Conservation (phyloP, 2,888 invertebrate species). For the Apantesis nais region DNA sequence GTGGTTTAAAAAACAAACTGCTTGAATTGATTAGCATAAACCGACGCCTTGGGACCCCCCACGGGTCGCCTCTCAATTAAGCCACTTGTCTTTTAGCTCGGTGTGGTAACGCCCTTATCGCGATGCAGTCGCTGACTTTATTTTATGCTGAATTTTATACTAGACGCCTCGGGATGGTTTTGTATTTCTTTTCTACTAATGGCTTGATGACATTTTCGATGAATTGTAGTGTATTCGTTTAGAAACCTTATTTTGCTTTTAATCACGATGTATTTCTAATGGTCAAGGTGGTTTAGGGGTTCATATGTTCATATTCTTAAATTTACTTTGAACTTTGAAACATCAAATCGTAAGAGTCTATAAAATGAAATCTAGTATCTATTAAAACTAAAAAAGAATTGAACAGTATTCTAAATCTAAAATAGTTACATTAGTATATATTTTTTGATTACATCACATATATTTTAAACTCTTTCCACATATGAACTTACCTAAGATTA, state of each 20-base stretch:
- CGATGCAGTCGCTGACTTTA: conserved; percentile 70
- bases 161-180: conserved; percentile 52
- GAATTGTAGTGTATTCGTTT: not conserved
- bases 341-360: not conserved
- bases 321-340: not conserved
- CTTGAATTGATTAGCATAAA: conserved; percentile 84
- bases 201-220: conserved; percentile 19
- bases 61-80: conserved; percentile 80
- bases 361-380: not conserved
- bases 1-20: conserved; percentile 78
- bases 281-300: not conserved
- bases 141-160: conserved; percentile 71
- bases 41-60: conserved; percentile 79
- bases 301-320: not conserved
- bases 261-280: not conserved
- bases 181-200: conserved; percentile 43
- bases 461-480: not conserved
- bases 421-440: too few relatives aligned
- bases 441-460: too few relatives aligned
- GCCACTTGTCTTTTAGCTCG: conserved; percentile 81
- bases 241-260: not conserved
- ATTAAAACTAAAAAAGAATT: not conserved
- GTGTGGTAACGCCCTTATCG: conserved; percentile 77
- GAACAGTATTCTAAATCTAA: not conserved
- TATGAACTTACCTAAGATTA: not conserved